Conservation (phyloP, 1,140 invertebrate genomes). For the Caerostris extrusa region DNA sequence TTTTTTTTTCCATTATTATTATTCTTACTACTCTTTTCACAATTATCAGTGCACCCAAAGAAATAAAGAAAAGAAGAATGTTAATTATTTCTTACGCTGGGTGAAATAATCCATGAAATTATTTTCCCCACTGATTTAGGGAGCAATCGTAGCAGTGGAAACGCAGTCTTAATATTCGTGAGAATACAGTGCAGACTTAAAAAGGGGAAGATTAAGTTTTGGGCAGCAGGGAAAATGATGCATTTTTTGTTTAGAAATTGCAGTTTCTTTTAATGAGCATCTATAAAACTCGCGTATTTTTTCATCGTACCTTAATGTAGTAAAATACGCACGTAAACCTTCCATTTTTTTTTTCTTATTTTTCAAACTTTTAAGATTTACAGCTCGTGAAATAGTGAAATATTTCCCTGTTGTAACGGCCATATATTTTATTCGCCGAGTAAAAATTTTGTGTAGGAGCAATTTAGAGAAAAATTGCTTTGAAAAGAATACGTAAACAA, state of each 20-base stretch:
- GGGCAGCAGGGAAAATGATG: constrained; percentile 3
- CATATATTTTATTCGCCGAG: no score
- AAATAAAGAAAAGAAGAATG: constrained; percentile 62
- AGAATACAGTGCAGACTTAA: constrained; percentile 14
- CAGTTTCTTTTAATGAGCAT: constrained; percentile 3
- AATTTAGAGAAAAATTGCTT: no score
- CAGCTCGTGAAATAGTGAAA: no score
- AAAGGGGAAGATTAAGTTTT: constrained; percentile 32
- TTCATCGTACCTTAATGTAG: neutral
- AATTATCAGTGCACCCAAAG: constrained; percentile 57
- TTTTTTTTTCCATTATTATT: neutral
- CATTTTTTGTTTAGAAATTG: constrained; percentile 21
- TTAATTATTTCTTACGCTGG: constrained; percentile 70
- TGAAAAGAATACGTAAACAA: no score
- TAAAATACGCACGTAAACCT: neutral
- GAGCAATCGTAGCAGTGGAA: constrained; percentile 24
- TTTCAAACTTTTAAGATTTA: neutral
- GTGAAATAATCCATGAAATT: constrained; percentile 77
- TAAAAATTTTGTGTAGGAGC: no score
- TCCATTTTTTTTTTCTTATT: neutral
- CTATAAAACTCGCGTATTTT: neutral
- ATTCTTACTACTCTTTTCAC: neutral
- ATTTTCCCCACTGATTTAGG: constrained; percentile 64
- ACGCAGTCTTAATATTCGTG: constrained; percentile 58
- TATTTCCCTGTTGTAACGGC: no score